These are phyloP conservation scores for Bombus confusus DNA, from an alignment of 1,140 invertebrate species.

Conservation along the genomic window DNA sequence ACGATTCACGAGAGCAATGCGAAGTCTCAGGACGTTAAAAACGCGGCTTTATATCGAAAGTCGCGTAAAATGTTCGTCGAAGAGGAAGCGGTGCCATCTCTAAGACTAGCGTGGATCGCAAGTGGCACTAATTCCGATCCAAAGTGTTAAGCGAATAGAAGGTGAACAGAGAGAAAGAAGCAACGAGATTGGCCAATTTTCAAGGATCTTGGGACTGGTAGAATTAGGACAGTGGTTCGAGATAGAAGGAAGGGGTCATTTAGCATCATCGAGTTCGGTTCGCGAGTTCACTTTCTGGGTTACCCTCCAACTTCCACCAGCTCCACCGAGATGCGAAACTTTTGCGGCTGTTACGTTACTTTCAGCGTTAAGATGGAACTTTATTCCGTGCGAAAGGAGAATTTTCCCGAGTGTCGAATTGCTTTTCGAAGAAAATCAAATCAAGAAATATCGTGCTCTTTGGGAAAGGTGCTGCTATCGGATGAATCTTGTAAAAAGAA, in stretches of 20 bases:
- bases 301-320: neutral
- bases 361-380: neutral
- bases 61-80: neutral
- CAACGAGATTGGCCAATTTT: constrained; percentile 6
- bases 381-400: neutral
- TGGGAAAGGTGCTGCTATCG: too few relatives aligned
- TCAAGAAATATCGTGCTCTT: neutral
- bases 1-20: too few relatives aligned
- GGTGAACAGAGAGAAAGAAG: neutral
- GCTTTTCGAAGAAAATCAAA: too few relatives aligned
- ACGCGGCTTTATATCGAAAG: neutral
- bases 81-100: too few relatives aligned
- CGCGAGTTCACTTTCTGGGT: constrained; percentile 12
- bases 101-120: neutral
- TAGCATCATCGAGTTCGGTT: constrained; percentile 2
- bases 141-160: neutral
- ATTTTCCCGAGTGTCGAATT: neutral
- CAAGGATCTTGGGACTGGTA: neutral
- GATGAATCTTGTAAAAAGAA: too few relatives aligned
- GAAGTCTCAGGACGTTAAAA: too few relatives aligned
- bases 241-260: neutral
- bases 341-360: neutral
- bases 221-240: constrained; percentile 7
- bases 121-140: neutral
- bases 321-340: neutral